Percentiles rank a stretch among this genome's conserved stretches.
phyloP scores from a whole-genome alignment of 2,113 vertebrate genomes.

The Emydura subglobosa region DNA sequence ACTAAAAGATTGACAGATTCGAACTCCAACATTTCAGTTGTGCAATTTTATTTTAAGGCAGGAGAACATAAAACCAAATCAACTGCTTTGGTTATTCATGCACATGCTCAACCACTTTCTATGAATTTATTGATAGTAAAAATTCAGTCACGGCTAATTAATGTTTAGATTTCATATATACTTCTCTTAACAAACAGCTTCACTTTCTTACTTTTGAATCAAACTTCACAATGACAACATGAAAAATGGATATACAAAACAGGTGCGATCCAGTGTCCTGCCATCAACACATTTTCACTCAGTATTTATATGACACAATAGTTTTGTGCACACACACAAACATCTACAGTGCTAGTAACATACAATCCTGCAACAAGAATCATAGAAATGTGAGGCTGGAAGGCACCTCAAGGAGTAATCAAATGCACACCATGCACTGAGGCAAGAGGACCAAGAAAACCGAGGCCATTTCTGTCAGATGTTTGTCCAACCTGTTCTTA shows the following conservation, averaged over 20 bases:
- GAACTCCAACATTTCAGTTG: not conserved
- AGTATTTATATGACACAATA: not conserved
- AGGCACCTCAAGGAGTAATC: too few relatives aligned
- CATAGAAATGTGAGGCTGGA: not conserved
- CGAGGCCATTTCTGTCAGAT: too few relatives aligned
- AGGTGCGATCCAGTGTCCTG: not conserved
- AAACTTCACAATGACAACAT: not conserved
- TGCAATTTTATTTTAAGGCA: not conserved
- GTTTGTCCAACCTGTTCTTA: too few relatives aligned
- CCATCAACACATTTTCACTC: not conserved
- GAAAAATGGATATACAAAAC: not conserved
- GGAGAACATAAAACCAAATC: not conserved
- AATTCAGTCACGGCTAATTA: not conserved
- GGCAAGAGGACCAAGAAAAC: too few relatives aligned
- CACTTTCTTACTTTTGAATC: not conserved
- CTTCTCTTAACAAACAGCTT: not conserved
- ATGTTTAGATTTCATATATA: not conserved
- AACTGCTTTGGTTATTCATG: not conserved
- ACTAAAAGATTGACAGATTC: not conserved
- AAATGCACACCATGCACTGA: too few relatives aligned
- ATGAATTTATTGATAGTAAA: not conserved
- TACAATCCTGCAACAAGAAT: not conserved
- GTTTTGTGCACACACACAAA: not conserved
- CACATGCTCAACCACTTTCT: not conserved
- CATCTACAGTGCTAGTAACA: accelerated